Conservation (phyloP, 2,797 vertebrate genomes). For the Coilia nasus region DNA sequence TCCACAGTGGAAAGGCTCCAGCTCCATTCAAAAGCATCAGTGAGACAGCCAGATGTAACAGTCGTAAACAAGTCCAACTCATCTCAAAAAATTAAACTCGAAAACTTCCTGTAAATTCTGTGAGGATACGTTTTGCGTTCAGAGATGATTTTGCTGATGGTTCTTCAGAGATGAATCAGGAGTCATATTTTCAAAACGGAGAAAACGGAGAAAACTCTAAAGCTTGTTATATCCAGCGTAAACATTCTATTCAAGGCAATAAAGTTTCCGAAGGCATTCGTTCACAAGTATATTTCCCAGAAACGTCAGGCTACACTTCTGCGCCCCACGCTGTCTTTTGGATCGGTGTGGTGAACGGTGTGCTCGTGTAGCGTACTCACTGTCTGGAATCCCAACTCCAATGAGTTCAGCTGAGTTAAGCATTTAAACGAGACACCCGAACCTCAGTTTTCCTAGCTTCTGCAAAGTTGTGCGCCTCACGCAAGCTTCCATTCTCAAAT, state of each 20-base stretch:
- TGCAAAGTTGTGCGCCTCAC: slow-evolving; percentile 11
- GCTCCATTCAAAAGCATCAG: slow-evolving; percentile 18
- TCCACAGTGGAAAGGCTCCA: slow-evolving; percentile 39
- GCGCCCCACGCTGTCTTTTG: background rate
- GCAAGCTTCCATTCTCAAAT: slow-evolving; percentile 17
- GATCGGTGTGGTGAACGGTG: slow-evolving; percentile 5
- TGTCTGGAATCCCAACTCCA: slow-evolving; percentile 19
- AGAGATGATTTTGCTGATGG: background rate
- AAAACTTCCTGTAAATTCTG: slow-evolving; percentile 15
- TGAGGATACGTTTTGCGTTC: background rate
- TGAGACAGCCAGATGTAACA: slow-evolving; percentile 32
- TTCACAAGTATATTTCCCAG: background rate
- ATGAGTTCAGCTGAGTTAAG: slow-evolving; percentile 25
- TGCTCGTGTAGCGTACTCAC: slow-evolving; percentile 4
- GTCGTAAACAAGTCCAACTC: slow-evolving; percentile 32
- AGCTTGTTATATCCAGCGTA: background rate
- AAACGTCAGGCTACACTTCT: background rate
- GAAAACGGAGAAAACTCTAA: background rate
- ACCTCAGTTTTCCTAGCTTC: background rate
- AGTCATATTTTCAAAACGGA: slow-evolving; percentile 4
- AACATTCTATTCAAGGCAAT: background rate
- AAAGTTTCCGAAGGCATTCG: background rate
- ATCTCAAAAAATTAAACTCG: slow-evolving; percentile 21
- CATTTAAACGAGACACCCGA: slow-evolving; percentile 13
- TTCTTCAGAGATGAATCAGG: background rate